phyloP scores from a whole-genome alignment of 2,797 vertebrate genomes.

The Silurus aristotelis region DNA sequence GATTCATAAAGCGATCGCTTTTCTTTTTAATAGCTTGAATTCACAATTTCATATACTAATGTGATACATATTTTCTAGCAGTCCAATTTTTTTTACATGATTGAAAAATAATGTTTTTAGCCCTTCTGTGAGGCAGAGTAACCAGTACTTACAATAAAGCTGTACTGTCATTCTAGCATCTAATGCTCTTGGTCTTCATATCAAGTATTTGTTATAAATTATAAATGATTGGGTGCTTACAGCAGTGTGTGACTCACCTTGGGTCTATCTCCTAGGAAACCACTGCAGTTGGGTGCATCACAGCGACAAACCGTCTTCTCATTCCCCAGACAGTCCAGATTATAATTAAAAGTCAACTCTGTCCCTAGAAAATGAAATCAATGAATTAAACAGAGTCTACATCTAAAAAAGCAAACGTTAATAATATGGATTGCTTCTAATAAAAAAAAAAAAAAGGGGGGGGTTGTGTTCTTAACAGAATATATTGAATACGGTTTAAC shows the following conservation, averaged over 20 bases:
- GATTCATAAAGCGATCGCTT: neutral
- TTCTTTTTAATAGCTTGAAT: neutral
- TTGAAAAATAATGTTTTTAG: neutral
- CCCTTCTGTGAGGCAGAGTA: neutral
- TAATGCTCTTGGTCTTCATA: neutral
- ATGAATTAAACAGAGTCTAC: neutral
- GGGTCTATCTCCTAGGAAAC: constrained; percentile 94
- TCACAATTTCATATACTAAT: neutral
- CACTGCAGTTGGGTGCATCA: constrained; percentile 95
- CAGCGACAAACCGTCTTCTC: constrained; percentile 96
- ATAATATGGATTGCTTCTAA: neutral
- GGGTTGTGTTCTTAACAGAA: neutral
- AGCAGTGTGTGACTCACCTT: constrained; percentile 76
- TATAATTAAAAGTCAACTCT: constrained; percentile 97
- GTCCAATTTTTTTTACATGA: neutral
- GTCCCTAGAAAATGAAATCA: constrained; percentile 75
- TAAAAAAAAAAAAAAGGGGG: neutral
- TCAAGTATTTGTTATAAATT: neutral
- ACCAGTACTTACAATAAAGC: neutral
- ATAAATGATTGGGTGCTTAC: neutral
- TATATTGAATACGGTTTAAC: neutral
- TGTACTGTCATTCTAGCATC: no score
- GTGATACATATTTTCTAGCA: neutral
- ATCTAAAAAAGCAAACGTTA: neutral
- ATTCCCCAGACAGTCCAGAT: constrained; percentile 95